Conservation (phyloP, 2,797 vertebrate genomes). For the Hemibagrus guttatus region DNA sequence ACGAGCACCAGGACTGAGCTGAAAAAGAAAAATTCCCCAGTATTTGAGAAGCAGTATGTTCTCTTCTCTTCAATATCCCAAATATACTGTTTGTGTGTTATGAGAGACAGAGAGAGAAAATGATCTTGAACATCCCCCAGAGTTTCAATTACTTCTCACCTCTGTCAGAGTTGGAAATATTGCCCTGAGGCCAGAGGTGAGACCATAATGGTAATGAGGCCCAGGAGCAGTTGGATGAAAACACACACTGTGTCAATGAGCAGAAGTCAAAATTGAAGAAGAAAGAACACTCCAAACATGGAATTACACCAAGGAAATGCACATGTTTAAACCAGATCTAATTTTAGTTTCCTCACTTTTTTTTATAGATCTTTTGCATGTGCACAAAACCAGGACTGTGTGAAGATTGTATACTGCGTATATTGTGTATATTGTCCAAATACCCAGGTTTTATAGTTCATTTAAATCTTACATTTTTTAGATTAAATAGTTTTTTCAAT, state of each 20-base stretch:
- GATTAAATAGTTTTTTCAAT: neutral
- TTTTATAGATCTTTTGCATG: neutral
- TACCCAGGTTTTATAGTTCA: neutral
- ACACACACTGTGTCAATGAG: neutral
- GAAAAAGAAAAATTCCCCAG: neutral
- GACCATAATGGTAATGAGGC: conserved; percentile 39
- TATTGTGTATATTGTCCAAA: neutral
- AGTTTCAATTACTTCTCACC: conserved; percentile 51
- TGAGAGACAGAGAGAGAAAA: conserved; percentile 40
- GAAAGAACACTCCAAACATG: neutral
- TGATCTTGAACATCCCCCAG: conserved; percentile 42
- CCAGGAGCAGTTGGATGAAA: conserved; percentile 34
- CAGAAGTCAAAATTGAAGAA: neutral
- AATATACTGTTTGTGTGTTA: conserved; percentile 28
- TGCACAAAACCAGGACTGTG: neutral
- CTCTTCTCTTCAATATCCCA: neutral
- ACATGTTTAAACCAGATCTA: neutral
- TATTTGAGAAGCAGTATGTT: neutral
- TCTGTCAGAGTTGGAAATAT: conserved; percentile 36
- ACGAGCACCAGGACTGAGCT: neutral
- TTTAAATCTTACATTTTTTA: neutral
- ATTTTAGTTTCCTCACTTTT: neutral
- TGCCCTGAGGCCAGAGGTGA: conserved; percentile 34
- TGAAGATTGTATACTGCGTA: too few species aligned
- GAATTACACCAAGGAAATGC: neutral